Base-by-base conservation (phyloP, 2,888 invertebrate species). In the Hirtodrosophila alboralis region DNA sequence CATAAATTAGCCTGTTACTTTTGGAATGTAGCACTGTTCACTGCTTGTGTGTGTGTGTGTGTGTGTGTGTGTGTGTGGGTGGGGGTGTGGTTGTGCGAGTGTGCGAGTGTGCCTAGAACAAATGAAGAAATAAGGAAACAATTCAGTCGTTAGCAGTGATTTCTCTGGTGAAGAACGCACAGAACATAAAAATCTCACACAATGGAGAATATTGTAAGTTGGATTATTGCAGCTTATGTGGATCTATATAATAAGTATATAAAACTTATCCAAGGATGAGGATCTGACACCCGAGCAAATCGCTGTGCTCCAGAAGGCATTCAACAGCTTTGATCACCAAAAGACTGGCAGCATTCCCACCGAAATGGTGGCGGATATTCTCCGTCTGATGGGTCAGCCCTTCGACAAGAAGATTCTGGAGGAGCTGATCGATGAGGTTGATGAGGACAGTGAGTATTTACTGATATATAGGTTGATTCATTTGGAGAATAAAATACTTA, bases 381-480 rank as follows among this genome's bases (percentile, higher is more conserved):
- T 98, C 69, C 93, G 98, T 89, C 94, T 98, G 90, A 97, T 98
- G 97, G 98, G 98, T 76, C 97, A 98, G 91, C 97, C 97, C 73
- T 98, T 98, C 92, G 97, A 98, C 91, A 97, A 97, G 91, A 95
- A 96, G 88, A 98, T 97, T 90, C 93, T 99, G 75, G 97, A 98
- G 90, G 97, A 98, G 91, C 95, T 99, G 89, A 98, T 98, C 90
- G 97, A 98, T 87, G 98, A 98, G 92, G 98, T 98, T 79, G 99
- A 99, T 90, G 97, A 97, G 83, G 99, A 99, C 91, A 96, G 96
- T 96, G 90, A 94, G 95, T 93, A 12, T n/a, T n/a, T n/a, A n/a
- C n/a, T n/a, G n/a, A n/a, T n/a, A n/a, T n/a, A n/a, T n/a, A n/a
- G n/a, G n/a, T n/a, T n/a, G n/a, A n/a, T n/a, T n/a, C n/a, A n/a